Evolutionary conservation across 1,140 invertebrate genomes (phyloP).

Genomic region (Drosophila setifemur): DNA sequence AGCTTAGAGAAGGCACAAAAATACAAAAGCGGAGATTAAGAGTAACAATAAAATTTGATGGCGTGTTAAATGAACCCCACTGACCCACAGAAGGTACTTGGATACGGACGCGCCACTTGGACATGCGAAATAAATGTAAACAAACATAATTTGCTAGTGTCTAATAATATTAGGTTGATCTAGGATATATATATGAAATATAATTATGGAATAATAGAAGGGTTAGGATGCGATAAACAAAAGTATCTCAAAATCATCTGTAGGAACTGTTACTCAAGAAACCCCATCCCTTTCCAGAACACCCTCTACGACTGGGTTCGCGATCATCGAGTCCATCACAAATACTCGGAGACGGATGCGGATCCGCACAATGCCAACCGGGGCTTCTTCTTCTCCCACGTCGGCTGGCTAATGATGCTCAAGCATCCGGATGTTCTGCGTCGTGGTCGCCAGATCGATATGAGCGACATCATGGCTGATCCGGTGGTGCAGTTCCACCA

Average conservation of each 20-base stretch:
- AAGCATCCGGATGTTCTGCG: slow-evolving; percentile 92
- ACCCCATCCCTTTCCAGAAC: slow-evolving; percentile 82
- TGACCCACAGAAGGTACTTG: slow-evolving; percentile 13
- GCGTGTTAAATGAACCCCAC: slow-evolving; percentile 25
- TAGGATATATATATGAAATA: too few species aligned
- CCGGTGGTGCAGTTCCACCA: slow-evolving; percentile 89
- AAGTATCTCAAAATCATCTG: too few species aligned
- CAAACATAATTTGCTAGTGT: too few species aligned
- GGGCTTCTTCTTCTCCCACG: slow-evolving; percentile 96
- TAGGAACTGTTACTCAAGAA: too few species aligned
- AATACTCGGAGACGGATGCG: slow-evolving; percentile 93
- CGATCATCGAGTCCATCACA: slow-evolving; percentile 95
- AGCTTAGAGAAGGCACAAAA: neutral
- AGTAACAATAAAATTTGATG: slow-evolving; percentile 36
- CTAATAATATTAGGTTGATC: too few species aligned
- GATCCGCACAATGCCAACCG: slow-evolving; percentile 94
- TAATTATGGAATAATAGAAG: too few species aligned
- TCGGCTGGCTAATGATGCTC: slow-evolving; percentile 93
- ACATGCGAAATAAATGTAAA: too few species aligned
- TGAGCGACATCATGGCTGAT: slow-evolving; percentile 90
- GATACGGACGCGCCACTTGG: neutral
- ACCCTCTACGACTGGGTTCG: slow-evolving; percentile 87
- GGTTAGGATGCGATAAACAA: too few species aligned
- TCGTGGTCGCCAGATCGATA: slow-evolving; percentile 89
- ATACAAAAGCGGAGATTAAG: slow-evolving; percentile 18